A percentile compares a stretch with the other conserved stretches of the same genome.
These are phyloP conservation scores for Corticium candelabrum DNA, from an alignment of 37 sponge, comb jelly and placozoan species.

Conservation along the genomic window DNA sequence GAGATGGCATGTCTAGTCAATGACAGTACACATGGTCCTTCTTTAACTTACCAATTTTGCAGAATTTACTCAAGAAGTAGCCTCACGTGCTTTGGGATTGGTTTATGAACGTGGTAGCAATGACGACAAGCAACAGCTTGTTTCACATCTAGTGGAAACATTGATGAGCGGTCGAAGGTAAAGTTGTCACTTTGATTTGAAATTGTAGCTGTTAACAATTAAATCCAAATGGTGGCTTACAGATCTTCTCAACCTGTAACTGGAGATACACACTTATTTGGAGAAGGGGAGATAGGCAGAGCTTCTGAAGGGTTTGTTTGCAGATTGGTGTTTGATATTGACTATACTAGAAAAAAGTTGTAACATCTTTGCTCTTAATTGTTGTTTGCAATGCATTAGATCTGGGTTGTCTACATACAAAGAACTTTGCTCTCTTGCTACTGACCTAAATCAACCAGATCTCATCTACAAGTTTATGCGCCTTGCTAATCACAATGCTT, in stretches of 20 bases:
- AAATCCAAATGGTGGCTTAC: too few species aligned
- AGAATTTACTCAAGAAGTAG: conserved; percentile 70
- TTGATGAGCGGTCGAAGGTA: conserved; percentile 57
- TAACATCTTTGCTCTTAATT: too few species aligned
- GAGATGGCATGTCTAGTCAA: conserved; percentile 19
- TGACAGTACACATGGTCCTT: neutral
- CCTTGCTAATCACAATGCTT: conserved; percentile 67
- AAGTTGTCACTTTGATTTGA: too few species aligned
- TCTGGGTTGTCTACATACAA: conserved; percentile 69
- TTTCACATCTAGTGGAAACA: conserved; percentile 39
- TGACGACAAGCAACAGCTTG: conserved; percentile 23
- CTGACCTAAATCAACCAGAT: conserved; percentile 83
- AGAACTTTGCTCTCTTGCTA: conserved; percentile 84
- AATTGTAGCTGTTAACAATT: too few species aligned
- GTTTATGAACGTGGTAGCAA: conserved; percentile 44
- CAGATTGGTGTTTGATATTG: neutral
- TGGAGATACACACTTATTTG: conserved; percentile 48
- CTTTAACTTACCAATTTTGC: too few species aligned
- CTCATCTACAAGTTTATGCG: conserved; percentile 87
- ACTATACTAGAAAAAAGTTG: too few species aligned
- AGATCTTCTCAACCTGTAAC: too few species aligned
- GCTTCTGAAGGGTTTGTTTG: conserved; percentile 44
- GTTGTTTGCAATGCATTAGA: too few species aligned
- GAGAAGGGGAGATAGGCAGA: conserved; percentile 52
- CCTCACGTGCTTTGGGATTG: conserved; percentile 55